A percentile compares a stretch with the other conserved stretches of the same genome.
Evolutionary conservation across 2,797 vertebrate species (phyloP).

Genomic region (Pseudomugil tenellus): DNA sequence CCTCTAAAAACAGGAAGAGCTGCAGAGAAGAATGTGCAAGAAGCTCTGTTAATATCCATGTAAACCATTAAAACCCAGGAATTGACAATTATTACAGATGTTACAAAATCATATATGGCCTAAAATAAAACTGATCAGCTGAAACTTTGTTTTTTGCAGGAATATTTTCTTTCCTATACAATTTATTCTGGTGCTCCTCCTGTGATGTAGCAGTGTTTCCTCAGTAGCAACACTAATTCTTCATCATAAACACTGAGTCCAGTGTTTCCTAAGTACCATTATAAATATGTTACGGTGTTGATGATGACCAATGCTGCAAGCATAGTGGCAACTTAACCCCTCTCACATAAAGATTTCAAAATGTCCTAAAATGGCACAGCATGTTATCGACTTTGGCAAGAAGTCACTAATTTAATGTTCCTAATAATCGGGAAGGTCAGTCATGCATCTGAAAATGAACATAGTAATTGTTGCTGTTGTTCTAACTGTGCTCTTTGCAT

Average conservation of each 20-base stretch:
- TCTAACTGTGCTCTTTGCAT: conserved; percentile 67
- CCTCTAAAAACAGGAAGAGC: background rate
- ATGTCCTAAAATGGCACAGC: background rate
- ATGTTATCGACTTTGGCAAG: conserved; percentile 2
- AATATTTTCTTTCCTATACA: background rate
- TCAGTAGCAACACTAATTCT: background rate
- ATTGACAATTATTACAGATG: background rate
- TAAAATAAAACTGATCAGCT: background rate
- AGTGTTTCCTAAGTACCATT: background rate
- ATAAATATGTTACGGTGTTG: background rate
- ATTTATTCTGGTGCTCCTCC: background rate
- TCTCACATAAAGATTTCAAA: background rate
- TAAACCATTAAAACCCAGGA: background rate
- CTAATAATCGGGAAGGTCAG: background rate
- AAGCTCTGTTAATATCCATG: background rate
- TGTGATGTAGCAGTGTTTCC: background rate
- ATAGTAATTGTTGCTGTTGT: conserved; percentile 6
- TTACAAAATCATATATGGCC: background rate
- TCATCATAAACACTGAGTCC: background rate
- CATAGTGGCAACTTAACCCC: background rate
- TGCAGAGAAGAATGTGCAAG: background rate
- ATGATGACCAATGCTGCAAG: background rate
- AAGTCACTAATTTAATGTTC: background rate
- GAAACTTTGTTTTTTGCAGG: background rate
- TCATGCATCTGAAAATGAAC: conserved; percentile 2